Base-by-base conservation (phyloP, 2,888 invertebrate species). In the Sphaerophoria taeniata region DNA sequence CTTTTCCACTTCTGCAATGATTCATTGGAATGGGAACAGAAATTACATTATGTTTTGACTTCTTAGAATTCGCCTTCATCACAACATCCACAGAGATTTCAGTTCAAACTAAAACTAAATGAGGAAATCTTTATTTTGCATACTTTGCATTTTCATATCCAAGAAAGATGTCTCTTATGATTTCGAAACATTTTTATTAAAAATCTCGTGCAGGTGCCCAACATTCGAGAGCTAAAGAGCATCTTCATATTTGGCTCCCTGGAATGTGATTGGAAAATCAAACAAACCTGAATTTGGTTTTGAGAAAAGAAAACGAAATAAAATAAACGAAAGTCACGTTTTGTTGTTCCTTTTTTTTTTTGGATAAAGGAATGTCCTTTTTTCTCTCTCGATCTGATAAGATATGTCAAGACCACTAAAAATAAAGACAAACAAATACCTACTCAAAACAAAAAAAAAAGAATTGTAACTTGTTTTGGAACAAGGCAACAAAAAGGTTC, bases 321-420 rank as follows among this genome's bases (percentile, higher is more conserved):
- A 16, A 51, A 65, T 63, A 70, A 65, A 70, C 73, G 83, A 83
- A 78, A 83, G 73, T 78, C 77, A 63, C 56, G 63, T 55, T 60
- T 43, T 43, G 4, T 43, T 43, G 9, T 43, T 9, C 3, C 12
- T 39, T 6, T 39, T 39, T 6, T 39, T 39, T 7, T 43, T 60
- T 33, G 47, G 16, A 16, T 45, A 31, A 65, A 51, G 14, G 51
- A 63, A 43, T 58, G 72, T 47, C 53, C 45, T 69, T 69, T 36
- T 67, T 34, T 60, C 36, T 33, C 45, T 43, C 43, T 56, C 45
- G 47, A 79, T 78, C 70, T 70, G 79, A 83, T 83, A 79, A 78
- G 83, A 74, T 79, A 71, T 67, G 81, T 76, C 81, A 71, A 71
- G 71, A 65, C 49, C 49, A 65, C 65, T 49, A 49, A 65, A 49